Evolutionary conservation across 2,113 vertebrate genomes (phyloP), one percentile per base, ranked within the genome.

Genomic region (Erpornis zantholeuca): DNA sequence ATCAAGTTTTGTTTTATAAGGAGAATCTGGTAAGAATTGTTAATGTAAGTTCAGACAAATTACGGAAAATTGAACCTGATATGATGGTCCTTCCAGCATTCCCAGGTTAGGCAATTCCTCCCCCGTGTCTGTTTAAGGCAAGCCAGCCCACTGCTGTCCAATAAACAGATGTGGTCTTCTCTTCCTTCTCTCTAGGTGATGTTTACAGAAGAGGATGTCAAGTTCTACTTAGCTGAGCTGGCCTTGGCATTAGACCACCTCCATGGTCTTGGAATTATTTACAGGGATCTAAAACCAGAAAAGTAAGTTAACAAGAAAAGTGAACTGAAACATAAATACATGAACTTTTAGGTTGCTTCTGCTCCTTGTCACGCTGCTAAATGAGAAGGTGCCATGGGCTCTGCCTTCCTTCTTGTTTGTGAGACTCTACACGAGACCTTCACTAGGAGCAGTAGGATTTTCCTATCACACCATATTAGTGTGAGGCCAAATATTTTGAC

Each of bases 181-280:
- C 23, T 88, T 83, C 59, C 33, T 90, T 69, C 47, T 85, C 25
- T 9, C 76, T n/a, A 99, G 98, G 98, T 99, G 52, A 99, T 99
- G 98, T 99, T 99, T 98, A 99, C 98, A 3, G 98, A 99, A 95
- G 98, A 99, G 88, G 98, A 99, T 42, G 98, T 99, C 92, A 99
- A 99, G 96, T 98, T 99, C 97, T 99, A 99, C 94, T 92, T 99
- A 97, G 98, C 98, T 44, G 98, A 99, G 94, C 97, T 99, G 94
- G 98, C 98, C 81, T 93, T 99, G 97, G 98, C 98, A 1, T 90
- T 99, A 72, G 98, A 99, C 92, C 98, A 99, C 78, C 98, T 99
- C 40, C 98, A 99, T 11, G 71, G 98, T 56, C 97, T 99, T 90
- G 98, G 98, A 28, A 98, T 99, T 97, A 99, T 99, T 97, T 99